Evolutionary conservation across 2,888 invertebrate genomes (phyloP).

Genomic region (Eilema sororculum): DNA sequence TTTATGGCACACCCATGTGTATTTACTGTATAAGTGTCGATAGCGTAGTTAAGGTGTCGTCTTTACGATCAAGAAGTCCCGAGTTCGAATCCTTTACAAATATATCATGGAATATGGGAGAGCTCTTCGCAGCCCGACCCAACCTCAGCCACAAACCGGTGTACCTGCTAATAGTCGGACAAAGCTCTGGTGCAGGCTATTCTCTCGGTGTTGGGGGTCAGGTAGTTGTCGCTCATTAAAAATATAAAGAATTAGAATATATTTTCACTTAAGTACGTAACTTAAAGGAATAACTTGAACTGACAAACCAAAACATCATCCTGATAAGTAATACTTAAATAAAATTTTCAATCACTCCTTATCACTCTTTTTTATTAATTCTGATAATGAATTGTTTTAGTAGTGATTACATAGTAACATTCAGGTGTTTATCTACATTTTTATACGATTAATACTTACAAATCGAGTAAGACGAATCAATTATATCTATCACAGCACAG

Average conservation of each 20-base stretch:
- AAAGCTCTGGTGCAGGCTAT: neutral
- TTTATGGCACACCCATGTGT: no score
- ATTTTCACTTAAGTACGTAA: neutral
- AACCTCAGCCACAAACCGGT: no score
- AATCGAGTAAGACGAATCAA: constrained; percentile 1
- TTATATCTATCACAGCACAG: neutral
- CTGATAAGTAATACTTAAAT: neutral
- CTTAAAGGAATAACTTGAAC: neutral
- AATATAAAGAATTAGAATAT: neutral
- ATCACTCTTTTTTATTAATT: constrained; percentile 10
- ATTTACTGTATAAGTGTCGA: no score
- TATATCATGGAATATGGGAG: no score
- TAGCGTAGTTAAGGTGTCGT: no score
- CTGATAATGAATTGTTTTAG: neutral
- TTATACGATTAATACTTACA: constrained; percentile 6
- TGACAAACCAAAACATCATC: neutral
- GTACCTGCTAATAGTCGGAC: neutral
- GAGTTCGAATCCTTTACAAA: no score
- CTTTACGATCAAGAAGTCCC: no score
- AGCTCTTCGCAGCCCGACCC: no score
- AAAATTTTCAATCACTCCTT: neutral
- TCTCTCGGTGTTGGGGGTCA: neutral
- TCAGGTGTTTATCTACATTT: constrained; percentile 9
- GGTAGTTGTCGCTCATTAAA: neutral
- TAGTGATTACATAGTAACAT: neutral